Evolutionary conservation across 2,888 invertebrate species (phyloP).

Genomic region (Euplexia lucipara): DNA sequence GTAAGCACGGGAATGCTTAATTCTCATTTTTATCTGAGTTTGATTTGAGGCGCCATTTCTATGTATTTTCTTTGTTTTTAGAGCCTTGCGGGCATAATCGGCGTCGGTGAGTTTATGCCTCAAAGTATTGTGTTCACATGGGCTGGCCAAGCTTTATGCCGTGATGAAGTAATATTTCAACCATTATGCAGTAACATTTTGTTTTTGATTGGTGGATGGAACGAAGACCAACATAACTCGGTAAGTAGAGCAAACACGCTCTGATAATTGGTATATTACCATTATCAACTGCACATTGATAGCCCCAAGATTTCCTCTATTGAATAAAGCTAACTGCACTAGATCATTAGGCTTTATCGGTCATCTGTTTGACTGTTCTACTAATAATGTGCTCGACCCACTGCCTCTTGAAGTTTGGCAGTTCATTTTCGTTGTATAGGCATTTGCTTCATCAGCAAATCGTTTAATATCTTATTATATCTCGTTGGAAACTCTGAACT

Average conservation of each 20-base stretch:
- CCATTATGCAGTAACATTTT: conserved; percentile 92
- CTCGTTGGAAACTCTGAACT: not conserved
- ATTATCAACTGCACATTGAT: too few species aligned
- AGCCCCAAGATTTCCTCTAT: not conserved
- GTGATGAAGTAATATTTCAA: conserved; percentile 89
- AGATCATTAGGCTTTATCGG: too few species aligned
- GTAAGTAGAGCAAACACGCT: conserved; percentile 21
- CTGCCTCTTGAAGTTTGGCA: too few species aligned
- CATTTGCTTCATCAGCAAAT: too few species aligned
- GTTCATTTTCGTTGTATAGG: too few species aligned
- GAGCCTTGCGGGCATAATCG: conserved; percentile 84
- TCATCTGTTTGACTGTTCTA: too few species aligned
- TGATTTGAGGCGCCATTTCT: not conserved
- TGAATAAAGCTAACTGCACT: too few species aligned
- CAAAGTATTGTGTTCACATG: conserved; percentile 86
- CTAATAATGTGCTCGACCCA: too few species aligned
- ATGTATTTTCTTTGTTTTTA: conserved; percentile 67
- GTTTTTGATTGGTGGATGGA: conserved; percentile 92
- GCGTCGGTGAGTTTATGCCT: conserved; percentile 92
- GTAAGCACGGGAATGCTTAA: too few species aligned
- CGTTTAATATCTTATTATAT: too few species aligned
- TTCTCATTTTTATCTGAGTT: not conserved
- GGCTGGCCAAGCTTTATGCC: conserved; percentile 90
- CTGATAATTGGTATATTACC: too few species aligned
- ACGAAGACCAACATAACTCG: conserved; percentile 83